phyloP scores from a whole-genome alignment of 2,797 vertebrate species.

The Hoplostethus atlanticus region DNA sequence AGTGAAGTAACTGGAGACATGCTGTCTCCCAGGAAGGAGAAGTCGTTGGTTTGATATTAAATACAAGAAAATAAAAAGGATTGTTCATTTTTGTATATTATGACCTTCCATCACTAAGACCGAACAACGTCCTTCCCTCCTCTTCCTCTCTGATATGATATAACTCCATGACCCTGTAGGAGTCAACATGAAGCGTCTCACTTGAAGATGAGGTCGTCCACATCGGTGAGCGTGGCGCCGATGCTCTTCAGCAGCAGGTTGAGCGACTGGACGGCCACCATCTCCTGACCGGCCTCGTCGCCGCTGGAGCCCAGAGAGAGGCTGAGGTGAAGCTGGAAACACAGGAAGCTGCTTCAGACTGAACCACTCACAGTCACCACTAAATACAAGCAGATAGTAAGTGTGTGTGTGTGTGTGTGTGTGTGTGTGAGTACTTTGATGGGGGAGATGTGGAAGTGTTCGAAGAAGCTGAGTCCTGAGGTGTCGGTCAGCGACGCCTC shows the following conservation, averaged over 20 bases:
- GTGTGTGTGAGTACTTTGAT: conserved; percentile 87
- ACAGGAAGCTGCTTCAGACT: too few relatives aligned
- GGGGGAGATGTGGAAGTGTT: conserved; percentile 98
- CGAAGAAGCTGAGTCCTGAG: conserved; percentile 93
- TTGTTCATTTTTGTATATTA: too few relatives aligned
- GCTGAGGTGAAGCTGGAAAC: conserved; percentile 90
- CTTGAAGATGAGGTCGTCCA: conserved; percentile 98
- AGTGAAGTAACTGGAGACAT: too few relatives aligned
- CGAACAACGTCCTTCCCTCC: too few relatives aligned
- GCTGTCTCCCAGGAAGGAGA: too few relatives aligned
- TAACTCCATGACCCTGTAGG: too few relatives aligned
- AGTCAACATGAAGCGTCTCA: conserved; percentile 71
- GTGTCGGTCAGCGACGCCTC: conserved; percentile 90
- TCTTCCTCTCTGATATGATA: too few relatives aligned
- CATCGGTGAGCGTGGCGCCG: conserved; percentile 95
- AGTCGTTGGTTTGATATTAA: too few relatives aligned
- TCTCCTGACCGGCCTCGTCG: conserved; percentile 85
- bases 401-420: background rate
- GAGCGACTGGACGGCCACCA: conserved; percentile 90
- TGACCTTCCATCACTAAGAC: too few relatives aligned
- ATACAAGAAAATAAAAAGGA: too few relatives aligned
- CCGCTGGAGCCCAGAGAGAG: conserved; percentile 92
- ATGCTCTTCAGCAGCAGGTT: conserved; percentile 96
- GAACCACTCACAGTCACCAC: too few relatives aligned
- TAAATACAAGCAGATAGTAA: too few relatives aligned